Evolutionary conservation across 2,888 invertebrate genomes (phyloP), one percentile per base, ranked within the genome.

Genomic region (Amphipyra tragopoginis): DNA sequence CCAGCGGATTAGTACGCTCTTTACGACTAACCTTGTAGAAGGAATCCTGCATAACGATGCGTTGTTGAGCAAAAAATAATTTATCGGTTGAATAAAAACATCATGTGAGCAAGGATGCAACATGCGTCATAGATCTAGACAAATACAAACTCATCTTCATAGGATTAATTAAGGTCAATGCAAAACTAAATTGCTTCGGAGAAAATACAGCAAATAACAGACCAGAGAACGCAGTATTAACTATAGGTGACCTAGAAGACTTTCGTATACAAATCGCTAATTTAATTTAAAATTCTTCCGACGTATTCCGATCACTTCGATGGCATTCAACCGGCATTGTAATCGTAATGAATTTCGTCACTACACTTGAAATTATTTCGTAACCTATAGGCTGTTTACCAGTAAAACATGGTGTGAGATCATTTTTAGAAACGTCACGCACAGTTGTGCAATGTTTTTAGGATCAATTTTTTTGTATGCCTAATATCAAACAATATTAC

Each of bases 231-330:
- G 13, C 0, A 42, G 10, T n/a, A 43, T 11, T 38, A 14, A 36
- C 21, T 38, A 15, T 26, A 21, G 11, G 9, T 61, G 45, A 47
- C 75, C 52, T 61, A 74, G 52, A 74, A 39, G n/a, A 39, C 38
- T 21, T 29, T 14, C 29, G 48, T 40, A 54, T 14, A 33, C 42
- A 0, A 49, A 7, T 56, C 38, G 42, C 52, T 56, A 49, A 75
- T 75, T 75, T 64, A 8, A 8, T 34, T 73, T 73, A 59, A 45
- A 53, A 73, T 73, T 76, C 77, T 34, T 42, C 39, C 13, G 5
- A 29, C 77, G 73, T 72, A 65, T 53, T 34, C 50, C 61, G 55
- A 59, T 50, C 43, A 56, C 44, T 49, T 50, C 36, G 43, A 44
- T 75, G 72, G 51, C 53, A 56, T 50, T 72, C 61, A 38, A 21